Base-by-base conservation (phyloP, 2,888 invertebrate genomes). In the Drosophila incognita region DNA sequence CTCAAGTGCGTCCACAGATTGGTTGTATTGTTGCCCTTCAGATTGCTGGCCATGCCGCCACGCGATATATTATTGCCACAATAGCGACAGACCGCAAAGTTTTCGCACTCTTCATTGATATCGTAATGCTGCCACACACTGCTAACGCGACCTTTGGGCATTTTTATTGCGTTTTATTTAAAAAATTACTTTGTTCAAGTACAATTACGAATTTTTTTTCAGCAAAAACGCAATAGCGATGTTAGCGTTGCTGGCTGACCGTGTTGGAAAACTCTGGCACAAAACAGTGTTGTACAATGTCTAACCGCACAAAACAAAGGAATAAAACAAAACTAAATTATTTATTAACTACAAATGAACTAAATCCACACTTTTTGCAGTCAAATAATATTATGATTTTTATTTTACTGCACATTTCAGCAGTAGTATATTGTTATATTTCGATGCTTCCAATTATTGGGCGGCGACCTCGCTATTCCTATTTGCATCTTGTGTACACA, bases 61-160 rank as follows among this genome's bases (percentile, higher is more conserved):
- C 85, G 85, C 82, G 85, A 85, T 82, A 85, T 85, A 74, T 85
- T 85, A 48, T 89, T 89, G 56, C 89, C 89, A 57, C 85, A 85
- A 57, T 85, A 89, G 13, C 87, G 89, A 52, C 85, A 85, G 60
- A 85, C 76, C 24, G 85, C 85, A 58, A 85, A 89, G 72, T 85
- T 85, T 68, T 85, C 85, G 33, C 87, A 87, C 67, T 85, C 89
- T 36, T 79, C 80, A 53, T 85, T 85, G 11, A 85, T 82, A 33
- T 85, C 85, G 46, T 82, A 85, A 74, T 85, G 89, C 64, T 89
- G 87, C 85, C 85, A 85, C 31, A 85, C 85, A 70, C 58, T 82
- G 75, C 85, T 85, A 15, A 85, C 84, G 13, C 85, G 85, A 64
- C 84, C 89, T 66, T 85, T 85, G 1, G 85, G 85, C 85, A 85